phyloP scores from a whole-genome alignment of 2,113 vertebrate species.

The Elephantulus edwardii region DNA sequence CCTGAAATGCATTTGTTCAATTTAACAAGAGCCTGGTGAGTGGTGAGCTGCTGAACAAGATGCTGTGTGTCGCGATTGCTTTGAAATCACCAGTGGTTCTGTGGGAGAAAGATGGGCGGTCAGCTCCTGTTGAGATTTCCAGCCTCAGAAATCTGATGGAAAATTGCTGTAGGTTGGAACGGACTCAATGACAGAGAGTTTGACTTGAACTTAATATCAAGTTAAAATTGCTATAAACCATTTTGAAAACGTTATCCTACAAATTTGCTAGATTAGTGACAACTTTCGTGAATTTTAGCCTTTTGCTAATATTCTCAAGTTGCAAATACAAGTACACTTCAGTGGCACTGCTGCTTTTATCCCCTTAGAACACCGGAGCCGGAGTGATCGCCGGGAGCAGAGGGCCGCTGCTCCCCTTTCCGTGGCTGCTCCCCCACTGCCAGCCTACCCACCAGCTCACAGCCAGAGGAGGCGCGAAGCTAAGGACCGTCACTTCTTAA shows the following conservation, averaged over 20 bases:
- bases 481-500: constrained; percentile 88
- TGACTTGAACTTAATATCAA: no score
- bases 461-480: constrained; percentile 88
- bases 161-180: no score
- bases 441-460: constrained; percentile 85
- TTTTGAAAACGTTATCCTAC: background rate
- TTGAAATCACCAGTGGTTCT: no score
- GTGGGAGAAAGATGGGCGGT: no score
- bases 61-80: no score
- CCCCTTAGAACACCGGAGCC: constrained; percentile 86
- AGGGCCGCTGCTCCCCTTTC: constrained; percentile 85
- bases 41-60: no score
- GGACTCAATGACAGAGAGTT: no score
- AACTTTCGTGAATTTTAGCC: background rate
- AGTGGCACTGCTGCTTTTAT: constrained; percentile 53
- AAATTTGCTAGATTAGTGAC: background rate
- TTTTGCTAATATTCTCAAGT: background rate
- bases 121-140: no score
- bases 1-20: background rate
- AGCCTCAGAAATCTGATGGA: no score
- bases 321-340: constrained; percentile 10
- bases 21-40: no score
- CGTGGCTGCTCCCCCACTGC: constrained; percentile 88
- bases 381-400: constrained; percentile 86
- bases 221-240: background rate